Base-by-base conservation (phyloP, 2,113 vertebrate genomes). In the Megaceryle torquata region DNA sequence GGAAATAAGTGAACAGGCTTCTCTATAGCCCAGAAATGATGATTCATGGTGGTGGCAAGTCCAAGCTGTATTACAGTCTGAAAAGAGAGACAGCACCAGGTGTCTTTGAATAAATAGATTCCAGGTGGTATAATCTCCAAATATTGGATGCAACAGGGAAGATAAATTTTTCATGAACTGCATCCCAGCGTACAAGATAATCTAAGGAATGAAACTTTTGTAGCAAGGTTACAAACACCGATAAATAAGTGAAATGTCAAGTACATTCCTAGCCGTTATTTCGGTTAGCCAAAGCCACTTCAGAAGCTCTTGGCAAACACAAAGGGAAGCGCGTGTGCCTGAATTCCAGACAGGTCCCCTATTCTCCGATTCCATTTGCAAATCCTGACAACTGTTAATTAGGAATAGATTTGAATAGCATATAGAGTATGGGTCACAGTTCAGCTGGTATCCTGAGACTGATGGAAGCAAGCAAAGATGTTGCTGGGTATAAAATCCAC, bases 181-280 rank as follows among this genome's bases (percentile, higher is more conserved):
- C 33, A 88, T 96, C 79, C 43, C 81, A 96, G 60, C 61, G 48
- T 80, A 85, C 35, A 48, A 74, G 51, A 74, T 74, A 88, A 76
- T 90, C 19, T 93, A 68, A 91, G 71, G 92, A 48, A 93, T 31
- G 56, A 96, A 97, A 94, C 78, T 91, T 96, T 96, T 97, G 91
- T 57, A 93, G 87, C 46, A 89, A 82, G 78, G 65, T 95, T 96
- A 93, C 86, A 97, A 97, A 97, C 96, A 95, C 67, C 96, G 85
- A 94, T 83, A 94, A 96, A 71, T 79, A 92, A 92, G 67, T 67
- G 63, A 94, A 96, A 96, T 87, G 80, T 64, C 93, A 95, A 93
- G 77, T 87, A 61, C 68, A 86, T 91, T 91, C 96, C 86, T 82
- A 94, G 78, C 59, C 86, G 79, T 95, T 96, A 57, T 87, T 95